These are phyloP conservation scores for Timandra comae DNA, from an alignment of 2,888 invertebrate species.

Conservation along the genomic window DNA sequence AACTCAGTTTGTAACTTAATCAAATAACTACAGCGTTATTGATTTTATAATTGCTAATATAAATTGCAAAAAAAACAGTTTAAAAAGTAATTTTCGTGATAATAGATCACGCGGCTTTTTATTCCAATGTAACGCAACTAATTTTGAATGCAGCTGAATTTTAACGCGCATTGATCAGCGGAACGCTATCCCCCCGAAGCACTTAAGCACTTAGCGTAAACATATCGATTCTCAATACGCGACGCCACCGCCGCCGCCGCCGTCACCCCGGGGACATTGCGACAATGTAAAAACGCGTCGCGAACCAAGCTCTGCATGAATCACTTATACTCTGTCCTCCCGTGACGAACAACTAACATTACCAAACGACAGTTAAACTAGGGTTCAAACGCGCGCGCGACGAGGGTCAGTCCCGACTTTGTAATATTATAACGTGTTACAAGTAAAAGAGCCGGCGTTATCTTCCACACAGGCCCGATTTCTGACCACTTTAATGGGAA, in stretches of 20 bases:
- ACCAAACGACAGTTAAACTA: conserved; percentile 53
- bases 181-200: conserved; percentile 66
- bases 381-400: conserved; percentile 55
- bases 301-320: conserved; percentile 49
- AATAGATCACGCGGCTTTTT: no score
- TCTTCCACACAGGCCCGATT: conserved; percentile 66
- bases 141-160: conserved; percentile 45
- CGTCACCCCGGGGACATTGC: conserved; percentile 60
- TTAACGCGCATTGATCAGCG: conserved; percentile 49
- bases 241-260: conserved; percentile 18
- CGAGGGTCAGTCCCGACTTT: conserved; percentile 48
- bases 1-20: no score
- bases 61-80: no score
- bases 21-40: no score
- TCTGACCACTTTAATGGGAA: conserved; percentile 77
- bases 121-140: conserved; percentile 26
- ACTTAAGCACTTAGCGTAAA: conserved; percentile 74
- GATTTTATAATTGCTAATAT: no score
- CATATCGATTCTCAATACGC: conserved; percentile 70
- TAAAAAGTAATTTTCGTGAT: no score
- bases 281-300: conserved; percentile 68
- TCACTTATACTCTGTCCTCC: conserved; percentile 59
- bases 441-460: conserved; percentile 73
- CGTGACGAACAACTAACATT: conserved; percentile 37
- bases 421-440: conserved; percentile 74